phyloP scores from a whole-genome alignment of 2,888 invertebrate species.

The Panopea generosa region DNA sequence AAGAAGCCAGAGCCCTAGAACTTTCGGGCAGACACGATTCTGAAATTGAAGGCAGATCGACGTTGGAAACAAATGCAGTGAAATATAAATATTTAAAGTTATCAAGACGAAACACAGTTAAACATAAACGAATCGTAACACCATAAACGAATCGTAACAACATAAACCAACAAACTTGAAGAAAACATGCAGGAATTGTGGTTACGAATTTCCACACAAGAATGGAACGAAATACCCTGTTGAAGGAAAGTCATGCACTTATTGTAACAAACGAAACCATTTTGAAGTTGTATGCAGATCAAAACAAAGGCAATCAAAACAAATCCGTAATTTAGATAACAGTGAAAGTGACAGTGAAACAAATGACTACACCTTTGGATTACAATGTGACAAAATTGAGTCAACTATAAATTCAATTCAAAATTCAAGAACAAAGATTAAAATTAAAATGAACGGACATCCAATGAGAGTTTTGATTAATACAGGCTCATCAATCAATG shows the following conservation, averaged over 20 bases:
- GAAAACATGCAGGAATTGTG: constrained; percentile 41
- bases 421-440: background rate
- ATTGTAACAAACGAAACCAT: constrained; percentile 8
- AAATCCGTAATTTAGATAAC: background rate
- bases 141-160: background rate
- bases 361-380: no score
- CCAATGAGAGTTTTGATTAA: constrained; percentile 4
- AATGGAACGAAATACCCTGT: background rate
- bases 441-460: no score
- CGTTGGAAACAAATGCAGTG: no score
- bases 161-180: background rate
- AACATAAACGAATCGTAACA: no score
- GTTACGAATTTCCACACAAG: constrained; percentile 30
- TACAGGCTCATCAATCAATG: constrained; percentile 22
- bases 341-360: background rate
- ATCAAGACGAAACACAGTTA: no score
- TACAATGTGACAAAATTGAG: no score
- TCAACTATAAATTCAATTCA: background rate
- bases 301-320: background rate
- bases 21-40: constrained; percentile 34
- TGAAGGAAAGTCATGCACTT: constrained; percentile 1
- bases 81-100: no score
- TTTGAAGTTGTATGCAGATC: background rate
- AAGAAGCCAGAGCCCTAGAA: constrained; percentile 25
- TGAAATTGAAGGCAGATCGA: no score